Conservation (phyloP, 1,140 invertebrate species). For the Glossosoma conforme region DNA sequence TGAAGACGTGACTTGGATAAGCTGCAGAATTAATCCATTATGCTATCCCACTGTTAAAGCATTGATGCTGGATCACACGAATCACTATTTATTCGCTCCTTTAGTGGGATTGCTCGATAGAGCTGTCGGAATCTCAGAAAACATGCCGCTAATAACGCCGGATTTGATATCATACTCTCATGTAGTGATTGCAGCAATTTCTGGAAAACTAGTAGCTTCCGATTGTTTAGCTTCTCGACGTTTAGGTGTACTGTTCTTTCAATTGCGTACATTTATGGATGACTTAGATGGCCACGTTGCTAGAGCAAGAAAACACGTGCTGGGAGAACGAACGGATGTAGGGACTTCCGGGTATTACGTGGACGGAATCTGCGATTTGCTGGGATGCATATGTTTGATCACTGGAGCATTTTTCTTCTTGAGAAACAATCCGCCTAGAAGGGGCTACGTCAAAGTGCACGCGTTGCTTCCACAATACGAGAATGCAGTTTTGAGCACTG, state of each 20-base stretch:
- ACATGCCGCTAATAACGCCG: constrained; percentile 62
- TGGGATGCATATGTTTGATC: constrained; percentile 65
- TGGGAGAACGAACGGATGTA: constrained; percentile 66
- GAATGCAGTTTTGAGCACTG: too few species aligned
- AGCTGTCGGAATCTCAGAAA: constrained; percentile 57
- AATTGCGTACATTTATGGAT: constrained; percentile 71
- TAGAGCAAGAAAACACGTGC: constrained; percentile 60
- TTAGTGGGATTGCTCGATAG: constrained; percentile 61
- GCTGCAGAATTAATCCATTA: constrained; percentile 64
- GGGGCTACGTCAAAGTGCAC: constrained; percentile 59
- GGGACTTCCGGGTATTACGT: constrained; percentile 67
- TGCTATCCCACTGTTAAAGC: constrained; percentile 73
- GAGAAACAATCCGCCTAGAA: constrained; percentile 61
- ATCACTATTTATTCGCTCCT: constrained; percentile 72
- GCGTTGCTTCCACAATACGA: constrained; percentile 46
- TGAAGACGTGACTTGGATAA: constrained; percentile 54
- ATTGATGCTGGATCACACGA: constrained; percentile 68
- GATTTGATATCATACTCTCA: constrained; percentile 74
- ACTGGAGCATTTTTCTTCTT: constrained; percentile 61
- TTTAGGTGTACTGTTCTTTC: constrained; percentile 66
- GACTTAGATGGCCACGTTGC: constrained; percentile 77
- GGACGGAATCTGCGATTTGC: constrained; percentile 67
- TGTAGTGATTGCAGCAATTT: constrained; percentile 63
- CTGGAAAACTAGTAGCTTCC: constrained; percentile 63
- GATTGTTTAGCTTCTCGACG: constrained; percentile 61